Evolutionary conservation across 2,888 invertebrate genomes (phyloP), one percentile per base, ranked within the genome.

Genomic region (Eilema caniola): DNA sequence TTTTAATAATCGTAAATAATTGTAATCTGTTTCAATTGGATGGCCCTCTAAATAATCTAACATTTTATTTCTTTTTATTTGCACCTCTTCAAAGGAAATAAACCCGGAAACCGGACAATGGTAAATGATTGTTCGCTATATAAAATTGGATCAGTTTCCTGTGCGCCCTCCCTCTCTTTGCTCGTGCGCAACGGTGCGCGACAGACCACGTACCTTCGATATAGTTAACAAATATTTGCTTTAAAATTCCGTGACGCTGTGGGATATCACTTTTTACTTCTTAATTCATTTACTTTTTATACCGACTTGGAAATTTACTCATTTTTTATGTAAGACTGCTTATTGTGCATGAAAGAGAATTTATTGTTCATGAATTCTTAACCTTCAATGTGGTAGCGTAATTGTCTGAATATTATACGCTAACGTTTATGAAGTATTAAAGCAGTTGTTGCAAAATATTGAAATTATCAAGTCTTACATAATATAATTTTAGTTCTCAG

Each of bases 201-300:
- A 86, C 89, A 80, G 81, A 73, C 78, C 90, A 88, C 89, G 89
- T 89, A 84, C 80, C 84, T 81, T 86, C 86, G 80, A 88, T 90
- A 76, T 90, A 89, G 88, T 85, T 83, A 88, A 88, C 89, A 86
- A 93, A 93, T 91, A 90, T 92, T 92, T 87, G 89, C 86, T 87
- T 83, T 86, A 84, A 81, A 83, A 79, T 74, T 79, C 83, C 81
- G 76, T 75, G 80, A 79, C 77, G 77, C 73, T 76, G 78, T 78
- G 81, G 81, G 83, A 82, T 79, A 81, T 76, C 80, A 77, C 83
- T 89, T 87, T 85, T 87, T 83, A 78, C 75, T 66, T 81, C 70
- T 73, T 80, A 84, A 85, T 83, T 79, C 79, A 80, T 85, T 84
- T 83, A 82, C 81, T 86, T 79, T 81, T 78, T 77, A 72, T 72